Percentiles rank a stretch among this genome's conserved stretches.
Conservation (phyloP, 2,888 invertebrate genomes). For the Eledona agricola region DNA sequence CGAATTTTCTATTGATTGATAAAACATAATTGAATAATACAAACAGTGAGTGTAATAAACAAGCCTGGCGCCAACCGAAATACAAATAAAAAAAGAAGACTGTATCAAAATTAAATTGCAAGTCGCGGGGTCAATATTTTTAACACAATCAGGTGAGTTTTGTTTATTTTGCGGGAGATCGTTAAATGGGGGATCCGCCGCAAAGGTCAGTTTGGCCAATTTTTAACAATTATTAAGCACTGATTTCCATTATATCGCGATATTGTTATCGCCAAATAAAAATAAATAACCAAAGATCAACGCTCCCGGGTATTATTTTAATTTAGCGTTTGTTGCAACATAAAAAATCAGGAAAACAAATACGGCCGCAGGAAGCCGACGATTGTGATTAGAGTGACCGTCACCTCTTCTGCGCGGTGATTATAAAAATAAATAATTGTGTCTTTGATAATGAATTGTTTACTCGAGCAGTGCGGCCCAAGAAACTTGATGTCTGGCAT, state of each 20-base stretch:
- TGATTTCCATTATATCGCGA: background rate
- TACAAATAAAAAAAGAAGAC: slow-evolving; percentile 1
- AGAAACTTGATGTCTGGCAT: background rate
- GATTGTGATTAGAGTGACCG: no score
- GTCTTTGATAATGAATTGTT: background rate
- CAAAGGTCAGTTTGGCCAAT: background rate
- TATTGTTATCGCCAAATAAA: background rate
- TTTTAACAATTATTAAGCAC: slow-evolving; percentile 1
- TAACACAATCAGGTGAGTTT: background rate
- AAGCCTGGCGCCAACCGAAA: slow-evolving; percentile 1
- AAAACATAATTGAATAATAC: background rate
- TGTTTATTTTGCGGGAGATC: no score
- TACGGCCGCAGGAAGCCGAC: no score
- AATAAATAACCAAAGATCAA: slow-evolving; percentile 1
- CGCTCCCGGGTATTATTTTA: slow-evolving; percentile 2
- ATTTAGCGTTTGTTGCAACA: background rate
- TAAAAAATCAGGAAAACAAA: slow-evolving; percentile 5
- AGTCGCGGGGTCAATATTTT: background rate
- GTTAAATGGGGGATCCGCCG: no score
- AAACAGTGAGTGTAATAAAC: background rate
- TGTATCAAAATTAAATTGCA: background rate
- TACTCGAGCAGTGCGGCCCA: background rate
- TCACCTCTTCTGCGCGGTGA: no score
- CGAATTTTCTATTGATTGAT: background rate
- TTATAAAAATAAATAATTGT: background rate